Evolutionary conservation across 2,888 invertebrate species (phyloP).

Genomic region (Caenorhabditis macrosperma): DNA sequence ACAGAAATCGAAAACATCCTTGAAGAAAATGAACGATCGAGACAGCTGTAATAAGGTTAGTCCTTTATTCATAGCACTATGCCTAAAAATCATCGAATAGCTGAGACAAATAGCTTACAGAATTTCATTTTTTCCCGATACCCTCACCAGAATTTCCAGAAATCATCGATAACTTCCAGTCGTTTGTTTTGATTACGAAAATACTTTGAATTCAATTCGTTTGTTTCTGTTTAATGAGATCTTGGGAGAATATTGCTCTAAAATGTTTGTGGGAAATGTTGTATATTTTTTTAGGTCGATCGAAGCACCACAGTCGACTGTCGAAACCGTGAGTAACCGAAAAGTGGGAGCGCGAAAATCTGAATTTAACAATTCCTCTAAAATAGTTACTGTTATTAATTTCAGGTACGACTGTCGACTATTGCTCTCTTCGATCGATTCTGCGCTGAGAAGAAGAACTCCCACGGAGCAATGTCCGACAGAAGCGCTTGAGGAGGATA

Average conservation of each 20-base stretch:
- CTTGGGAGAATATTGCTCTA: neutral
- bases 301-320: neutral
- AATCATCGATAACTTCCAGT: neutral
- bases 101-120: conserved; percentile 17
- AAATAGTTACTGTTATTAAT: conserved; percentile 24
- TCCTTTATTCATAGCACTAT: neutral
- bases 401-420: conserved; percentile 79
- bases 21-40: neutral
- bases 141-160: conserved; percentile 5
- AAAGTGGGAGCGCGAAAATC: neutral
- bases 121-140: conserved; percentile 16
- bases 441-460: conserved; percentile 84
- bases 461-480: conserved; percentile 82
- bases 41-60: conserved; percentile 18
- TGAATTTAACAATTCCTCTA: neutral
- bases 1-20: neutral
- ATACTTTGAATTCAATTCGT: neutral
- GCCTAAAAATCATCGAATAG: neutral
- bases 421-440: conserved; percentile 65
- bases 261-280: no score
- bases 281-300: conserved; percentile 48
- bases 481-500: conserved; percentile 87
- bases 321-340: conserved; percentile 32
- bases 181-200: neutral
- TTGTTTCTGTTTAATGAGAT: neutral